Evolutionary conservation across 2,113 vertebrate genomes (phyloP), one percentile per base, ranked within the genome.

Genomic region (Alouatta palliata): DNA sequence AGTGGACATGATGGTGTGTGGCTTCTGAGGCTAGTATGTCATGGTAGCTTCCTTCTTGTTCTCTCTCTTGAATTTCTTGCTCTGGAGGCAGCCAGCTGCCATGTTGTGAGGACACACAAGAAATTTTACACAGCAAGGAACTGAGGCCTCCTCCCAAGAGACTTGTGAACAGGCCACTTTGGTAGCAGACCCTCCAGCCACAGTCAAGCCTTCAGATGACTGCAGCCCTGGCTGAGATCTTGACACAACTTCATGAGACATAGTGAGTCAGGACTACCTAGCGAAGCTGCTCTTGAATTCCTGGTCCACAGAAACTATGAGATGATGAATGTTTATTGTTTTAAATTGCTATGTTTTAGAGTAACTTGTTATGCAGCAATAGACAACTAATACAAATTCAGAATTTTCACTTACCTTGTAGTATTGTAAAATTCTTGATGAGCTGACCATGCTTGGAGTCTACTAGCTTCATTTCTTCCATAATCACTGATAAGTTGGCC

Each of bases 401-500:
- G 5, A 91, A 40, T 96, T 89, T 70, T 19, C 56, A 54, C 98
- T 97, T 98, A 99, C 99, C 99, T 98, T 99, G 99, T 92, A 99
- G 98, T 97, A 99, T 99, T 64, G 99, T 99, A 98, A 99, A 99
- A 98, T 99, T 99, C 97, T 99, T 99, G 98, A 99, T 99, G 32
- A 99, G 99, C 89, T 99, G 99, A 20, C 99, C 99, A 85, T 99
- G 99, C 96, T 99, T 99, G 97, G 99, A 99, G 98, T 99, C 99
- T 52, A 99, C 99, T 71, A 99, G 97, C 96, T 99, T 99, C 99
- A 99, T 99, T 98, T 99, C 99, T 98, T 99, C 99, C 99, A 99
- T 99, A 92, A 99, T 99, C 82, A 99, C 98, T 0, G 99, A 99
- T 90, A 99, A 99, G 96, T 99, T 99, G 96, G 99, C 99, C 95